Percentiles rank a stretch among this genome's conserved stretches.
phyloP scores from a whole-genome alignment of 2,797 vertebrate genomes.

The Danio tinwini region DNA sequence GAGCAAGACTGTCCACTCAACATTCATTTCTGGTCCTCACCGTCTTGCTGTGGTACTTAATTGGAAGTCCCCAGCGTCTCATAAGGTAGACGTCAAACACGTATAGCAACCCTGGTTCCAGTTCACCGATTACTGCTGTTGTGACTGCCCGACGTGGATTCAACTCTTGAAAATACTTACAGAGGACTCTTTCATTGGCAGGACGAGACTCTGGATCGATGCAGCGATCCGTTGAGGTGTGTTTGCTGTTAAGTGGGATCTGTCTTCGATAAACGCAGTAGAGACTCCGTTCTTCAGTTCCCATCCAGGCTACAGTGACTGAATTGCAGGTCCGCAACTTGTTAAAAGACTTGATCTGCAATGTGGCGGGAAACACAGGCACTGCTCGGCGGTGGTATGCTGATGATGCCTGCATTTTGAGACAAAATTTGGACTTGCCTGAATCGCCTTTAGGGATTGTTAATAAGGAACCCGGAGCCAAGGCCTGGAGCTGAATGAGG shows the following conservation, averaged over 20 bases:
- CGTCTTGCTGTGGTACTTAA: constrained; percentile 89
- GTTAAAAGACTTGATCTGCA: constrained; percentile 91
- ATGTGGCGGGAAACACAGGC: constrained; percentile 84
- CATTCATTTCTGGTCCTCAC: constrained; percentile 90
- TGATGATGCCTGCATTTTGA: constrained; percentile 86
- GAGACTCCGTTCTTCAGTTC: constrained; percentile 87
- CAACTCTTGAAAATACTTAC: constrained; percentile 89
- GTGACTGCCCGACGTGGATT: constrained; percentile 87
- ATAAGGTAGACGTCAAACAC: constrained; percentile 91
- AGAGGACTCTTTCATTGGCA: constrained; percentile 86
- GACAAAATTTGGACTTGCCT: constrained; percentile 71
- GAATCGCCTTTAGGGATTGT: constrained; percentile 11
- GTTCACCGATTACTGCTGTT: constrained; percentile 84
- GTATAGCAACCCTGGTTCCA: constrained; percentile 83
- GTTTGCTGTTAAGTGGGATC: constrained; percentile 68
- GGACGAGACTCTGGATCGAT: constrained; percentile 84
- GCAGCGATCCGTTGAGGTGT: constrained; percentile 74
- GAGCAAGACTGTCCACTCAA: constrained; percentile 69
- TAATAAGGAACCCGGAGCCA: constrained; percentile 31
- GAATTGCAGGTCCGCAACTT: constrained; percentile 87
- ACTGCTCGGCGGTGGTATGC: constrained; percentile 83
- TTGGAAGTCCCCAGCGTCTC: constrained; percentile 86
- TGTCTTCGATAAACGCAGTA: constrained; percentile 87
- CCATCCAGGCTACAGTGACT: constrained; percentile 90
- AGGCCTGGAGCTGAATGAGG: constrained; percentile 77